Evolutionary conservation across 35 echinoderm and acorn worm species (phyloP).

Genomic region (Ophioderma brevispina): DNA sequence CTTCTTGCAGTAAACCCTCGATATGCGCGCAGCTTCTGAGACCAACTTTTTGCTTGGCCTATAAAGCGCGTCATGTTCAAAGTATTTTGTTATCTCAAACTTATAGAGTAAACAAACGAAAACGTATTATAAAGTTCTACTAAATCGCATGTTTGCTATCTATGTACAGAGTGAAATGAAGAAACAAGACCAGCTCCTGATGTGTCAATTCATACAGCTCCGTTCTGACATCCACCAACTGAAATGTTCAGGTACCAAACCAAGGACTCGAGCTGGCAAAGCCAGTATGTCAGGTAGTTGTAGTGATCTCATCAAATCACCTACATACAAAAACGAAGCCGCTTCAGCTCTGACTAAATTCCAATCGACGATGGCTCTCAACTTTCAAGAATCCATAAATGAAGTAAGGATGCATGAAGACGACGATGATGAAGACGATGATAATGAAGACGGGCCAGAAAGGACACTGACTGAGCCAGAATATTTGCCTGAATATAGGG

Average conservation of each 20-base stretch:
- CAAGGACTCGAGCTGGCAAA: not conserved
- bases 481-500: not conserved
- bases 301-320: not conserved
- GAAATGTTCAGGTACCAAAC: not conserved
- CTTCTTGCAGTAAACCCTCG: too few relatives aligned
- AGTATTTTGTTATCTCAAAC: too few relatives aligned
- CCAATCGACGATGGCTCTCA: not conserved
- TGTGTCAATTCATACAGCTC: conserved; percentile 8
- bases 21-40: too few relatives aligned
- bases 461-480: not conserved
- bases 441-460: not conserved
- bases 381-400: not conserved
- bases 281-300: not conserved
- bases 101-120: too few relatives aligned
- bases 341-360: not conserved
- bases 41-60: too few relatives aligned
- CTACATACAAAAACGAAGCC: not conserved
- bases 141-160: too few relatives aligned
- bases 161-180: not conserved
- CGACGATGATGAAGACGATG: not conserved
- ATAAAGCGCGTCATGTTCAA: too few relatives aligned
- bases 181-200: not conserved
- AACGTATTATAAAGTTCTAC: too few relatives aligned
- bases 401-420: not conserved
- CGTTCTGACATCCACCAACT: not conserved